Percentiles rank a stretch among this genome's conserved stretches.
phyloP scores from a whole-genome alignment of 35 echinoderm and acorn worm genomes.

The Holothuria glaberrima region DNA sequence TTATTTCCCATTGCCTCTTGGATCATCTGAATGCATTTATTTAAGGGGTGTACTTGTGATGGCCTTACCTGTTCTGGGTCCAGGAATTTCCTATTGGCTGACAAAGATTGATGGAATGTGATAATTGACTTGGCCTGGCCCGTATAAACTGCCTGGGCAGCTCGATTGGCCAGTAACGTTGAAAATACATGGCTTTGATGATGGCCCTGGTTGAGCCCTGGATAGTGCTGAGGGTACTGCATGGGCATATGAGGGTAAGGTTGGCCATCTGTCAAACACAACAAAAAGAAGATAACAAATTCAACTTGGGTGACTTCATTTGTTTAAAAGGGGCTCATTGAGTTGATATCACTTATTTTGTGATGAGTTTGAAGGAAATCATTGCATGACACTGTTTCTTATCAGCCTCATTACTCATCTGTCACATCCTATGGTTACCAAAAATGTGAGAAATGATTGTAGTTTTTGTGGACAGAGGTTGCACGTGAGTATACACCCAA shows the following conservation, averaged over 20 bases:
- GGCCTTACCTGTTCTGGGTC: constrained; percentile 82
- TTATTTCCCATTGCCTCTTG: too few relatives aligned
- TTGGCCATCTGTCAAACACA: constrained; percentile 55
- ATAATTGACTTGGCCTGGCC: constrained; percentile 95
- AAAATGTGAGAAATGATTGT: too few relatives aligned
- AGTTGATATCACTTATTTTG: too few relatives aligned
- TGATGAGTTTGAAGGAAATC: neutral
- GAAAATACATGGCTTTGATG: constrained; percentile 86
- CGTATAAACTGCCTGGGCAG: constrained; percentile 86
- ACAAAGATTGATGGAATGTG: constrained; percentile 79
- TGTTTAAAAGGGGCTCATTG: too few relatives aligned
- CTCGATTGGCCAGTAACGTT: constrained; percentile 86
- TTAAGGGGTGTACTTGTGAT: too few relatives aligned
- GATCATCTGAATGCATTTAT: too few relatives aligned
- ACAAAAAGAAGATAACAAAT: constrained; percentile 10
- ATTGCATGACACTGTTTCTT: neutral
- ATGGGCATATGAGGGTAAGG: constrained; percentile 45
- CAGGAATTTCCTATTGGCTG: constrained; percentile 83
- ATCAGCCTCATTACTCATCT: too few relatives aligned
- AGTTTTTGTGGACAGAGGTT: too few relatives aligned
- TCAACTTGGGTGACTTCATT: too few relatives aligned
- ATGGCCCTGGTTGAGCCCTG: constrained; percentile 15
- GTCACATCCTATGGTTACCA: too few relatives aligned
- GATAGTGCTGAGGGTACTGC: constrained; percentile 52
- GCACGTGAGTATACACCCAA: too few relatives aligned